A percentile compares a stretch with the other conserved stretches of the same genome.
These are phyloP conservation scores for Onychorhynchus coronatus DNA, from an alignment of 2,113 vertebrate species.

Conservation along the genomic window DNA sequence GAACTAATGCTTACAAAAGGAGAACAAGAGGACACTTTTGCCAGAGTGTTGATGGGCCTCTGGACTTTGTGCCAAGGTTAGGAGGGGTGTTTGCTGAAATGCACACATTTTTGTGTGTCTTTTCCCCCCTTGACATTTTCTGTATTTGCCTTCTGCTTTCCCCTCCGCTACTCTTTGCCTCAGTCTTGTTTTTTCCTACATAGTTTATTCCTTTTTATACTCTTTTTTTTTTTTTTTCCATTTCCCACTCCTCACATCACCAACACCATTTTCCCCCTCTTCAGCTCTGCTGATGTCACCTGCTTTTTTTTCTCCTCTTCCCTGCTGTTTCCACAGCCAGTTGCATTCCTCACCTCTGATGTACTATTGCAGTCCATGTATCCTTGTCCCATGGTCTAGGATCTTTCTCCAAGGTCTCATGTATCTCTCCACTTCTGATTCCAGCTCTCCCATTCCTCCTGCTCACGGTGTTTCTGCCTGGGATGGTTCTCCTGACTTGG, in stretches of 20 bases:
- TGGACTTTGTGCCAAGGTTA: not conserved
- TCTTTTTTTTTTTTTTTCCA: not conserved
- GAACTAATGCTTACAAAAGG: not conserved
- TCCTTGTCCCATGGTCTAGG: not conserved
- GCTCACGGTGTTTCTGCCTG: not conserved
- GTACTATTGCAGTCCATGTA: accelerated
- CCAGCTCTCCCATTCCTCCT: not conserved
- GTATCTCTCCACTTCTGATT: not conserved
- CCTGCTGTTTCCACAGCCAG: not conserved
- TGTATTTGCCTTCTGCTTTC: not conserved
- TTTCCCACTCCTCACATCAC: not conserved
- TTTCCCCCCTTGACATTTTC: not conserved
- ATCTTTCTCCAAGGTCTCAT: not conserved
- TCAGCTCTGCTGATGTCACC: not conserved
- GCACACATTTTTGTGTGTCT: accelerated
- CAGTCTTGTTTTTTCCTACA: not conserved
- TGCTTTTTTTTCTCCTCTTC: not conserved
- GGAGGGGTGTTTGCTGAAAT: not conserved
- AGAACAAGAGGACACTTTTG: not conserved
- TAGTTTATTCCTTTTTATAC: not conserved
- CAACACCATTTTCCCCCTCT: not conserved
- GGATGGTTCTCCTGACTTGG: accelerated
- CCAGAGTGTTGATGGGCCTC: not conserved
- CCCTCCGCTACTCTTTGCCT: not conserved
- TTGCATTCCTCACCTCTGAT: not conserved